Conservation (phyloP, 2,113 vertebrate species). For the Rhynchomys soricoides region DNA sequence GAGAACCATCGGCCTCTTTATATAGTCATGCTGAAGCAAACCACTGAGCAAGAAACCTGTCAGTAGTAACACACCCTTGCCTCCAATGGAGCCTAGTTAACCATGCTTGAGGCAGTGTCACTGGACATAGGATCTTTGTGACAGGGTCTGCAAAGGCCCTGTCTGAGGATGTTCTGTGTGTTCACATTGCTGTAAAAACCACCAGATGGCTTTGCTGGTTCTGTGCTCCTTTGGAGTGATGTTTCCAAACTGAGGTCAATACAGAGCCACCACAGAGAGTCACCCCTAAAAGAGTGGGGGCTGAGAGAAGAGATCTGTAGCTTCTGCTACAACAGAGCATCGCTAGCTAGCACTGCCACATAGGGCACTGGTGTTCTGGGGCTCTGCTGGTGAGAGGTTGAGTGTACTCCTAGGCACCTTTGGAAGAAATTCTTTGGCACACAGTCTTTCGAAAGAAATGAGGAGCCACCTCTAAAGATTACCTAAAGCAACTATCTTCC, state of each 20-base stretch:
- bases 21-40: background rate
- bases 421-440: background rate
- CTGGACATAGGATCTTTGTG: background rate
- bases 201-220: background rate
- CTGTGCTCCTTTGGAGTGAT: background rate
- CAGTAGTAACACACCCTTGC: background rate
- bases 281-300: background rate
- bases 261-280: background rate
- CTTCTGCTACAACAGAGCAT: background rate
- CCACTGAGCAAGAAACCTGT: background rate
- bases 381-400: background rate
- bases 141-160: background rate
- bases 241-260: background rate
- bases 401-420: background rate
- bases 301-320: background rate
- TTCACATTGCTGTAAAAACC: background rate
- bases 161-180: background rate
- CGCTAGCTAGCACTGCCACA: background rate
- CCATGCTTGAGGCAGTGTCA: background rate
- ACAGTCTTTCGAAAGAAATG: background rate
- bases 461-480: background rate
- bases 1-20: background rate
- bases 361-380: background rate
- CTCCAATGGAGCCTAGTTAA: background rate
- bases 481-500: background rate